These are phyloP conservation scores for Pterocles burchelli DNA, from an alignment of 2,113 vertebrate species.

Conservation along the genomic window DNA sequence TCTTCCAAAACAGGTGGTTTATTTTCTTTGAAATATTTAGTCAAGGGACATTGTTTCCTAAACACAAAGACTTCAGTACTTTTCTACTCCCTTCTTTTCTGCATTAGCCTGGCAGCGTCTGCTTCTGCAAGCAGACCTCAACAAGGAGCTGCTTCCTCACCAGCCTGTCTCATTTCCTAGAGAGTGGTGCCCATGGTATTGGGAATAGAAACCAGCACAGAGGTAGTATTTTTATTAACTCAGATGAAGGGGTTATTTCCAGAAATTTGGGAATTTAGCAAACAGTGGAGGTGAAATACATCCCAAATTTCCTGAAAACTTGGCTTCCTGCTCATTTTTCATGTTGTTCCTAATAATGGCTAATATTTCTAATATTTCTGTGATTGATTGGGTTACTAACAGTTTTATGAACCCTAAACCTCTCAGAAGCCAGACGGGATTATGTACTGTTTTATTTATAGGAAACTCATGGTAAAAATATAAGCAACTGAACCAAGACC, in stretches of 20 bases:
- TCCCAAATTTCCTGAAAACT: background rate
- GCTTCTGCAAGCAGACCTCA: background rate
- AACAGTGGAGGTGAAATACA: background rate
- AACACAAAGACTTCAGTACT: background rate
- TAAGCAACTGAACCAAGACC: background rate
- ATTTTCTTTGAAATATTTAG: slow-evolving; percentile 42
- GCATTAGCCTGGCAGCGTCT: background rate
- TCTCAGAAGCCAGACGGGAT: background rate
- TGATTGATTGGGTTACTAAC: background rate
- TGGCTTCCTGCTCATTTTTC: background rate
- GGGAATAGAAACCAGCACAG: background rate
- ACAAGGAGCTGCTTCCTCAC: background rate
- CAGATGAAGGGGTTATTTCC: background rate
- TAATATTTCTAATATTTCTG: background rate
- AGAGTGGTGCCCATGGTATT: background rate
- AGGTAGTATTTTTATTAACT: background rate
- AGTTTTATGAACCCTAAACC: slow-evolving; percentile 7
- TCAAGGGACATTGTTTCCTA: background rate
- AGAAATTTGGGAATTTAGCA: background rate
- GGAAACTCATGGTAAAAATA: background rate
- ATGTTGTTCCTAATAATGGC: background rate
- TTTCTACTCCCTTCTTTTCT: background rate
- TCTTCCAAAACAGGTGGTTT: slow-evolving; percentile 13
- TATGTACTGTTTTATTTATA: slow-evolving; percentile 24
- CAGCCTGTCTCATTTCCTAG: background rate